phyloP scores from a whole-genome alignment of 2,797 vertebrate species.

The Dendrocincla tyrannina region DNA sequence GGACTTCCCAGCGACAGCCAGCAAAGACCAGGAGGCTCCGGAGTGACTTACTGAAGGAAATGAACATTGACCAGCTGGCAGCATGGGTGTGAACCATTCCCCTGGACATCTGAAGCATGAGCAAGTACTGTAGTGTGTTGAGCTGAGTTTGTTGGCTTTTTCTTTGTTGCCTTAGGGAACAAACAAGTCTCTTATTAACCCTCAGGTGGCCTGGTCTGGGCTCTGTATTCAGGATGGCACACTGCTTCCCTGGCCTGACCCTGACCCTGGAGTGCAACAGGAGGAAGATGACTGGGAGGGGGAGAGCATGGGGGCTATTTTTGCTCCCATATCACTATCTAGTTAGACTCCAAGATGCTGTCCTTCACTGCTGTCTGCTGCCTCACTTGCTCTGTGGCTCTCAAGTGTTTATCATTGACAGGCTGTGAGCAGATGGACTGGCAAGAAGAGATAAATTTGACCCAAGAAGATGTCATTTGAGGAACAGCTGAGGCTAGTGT shows the following conservation, averaged over 20 bases:
- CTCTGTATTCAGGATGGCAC: neutral
- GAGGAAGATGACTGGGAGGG: neutral
- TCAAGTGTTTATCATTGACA: conserved; percentile 85
- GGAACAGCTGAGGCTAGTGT: conserved; percentile 88
- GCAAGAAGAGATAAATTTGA: conserved; percentile 87
- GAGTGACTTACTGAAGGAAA: neutral
- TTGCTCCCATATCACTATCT: conserved; percentile 65
- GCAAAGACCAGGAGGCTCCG: neutral
- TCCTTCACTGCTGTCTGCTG: conserved; percentile 75
- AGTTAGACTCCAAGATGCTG: conserved; percentile 70
- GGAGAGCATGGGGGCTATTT: conserved; percentile 63
- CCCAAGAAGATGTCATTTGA: conserved; percentile 86
- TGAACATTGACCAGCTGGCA: neutral
- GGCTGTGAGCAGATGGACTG: conserved; percentile 84
- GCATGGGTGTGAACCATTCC: neutral
- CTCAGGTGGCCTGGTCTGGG: neutral
- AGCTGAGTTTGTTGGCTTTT: neutral
- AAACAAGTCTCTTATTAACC: neutral
- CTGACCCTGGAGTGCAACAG: conserved; percentile 40
- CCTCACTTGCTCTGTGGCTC: conserved; percentile 76
- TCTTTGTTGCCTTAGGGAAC: neutral
- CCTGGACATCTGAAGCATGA: neutral
- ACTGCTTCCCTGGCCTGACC: conserved; percentile 70
- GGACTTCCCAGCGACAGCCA: neutral
- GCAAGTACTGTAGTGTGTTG: neutral